Base-by-base conservation (phyloP, 1,140 invertebrate genomes). In the Drosophila grimshawi region DNA sequence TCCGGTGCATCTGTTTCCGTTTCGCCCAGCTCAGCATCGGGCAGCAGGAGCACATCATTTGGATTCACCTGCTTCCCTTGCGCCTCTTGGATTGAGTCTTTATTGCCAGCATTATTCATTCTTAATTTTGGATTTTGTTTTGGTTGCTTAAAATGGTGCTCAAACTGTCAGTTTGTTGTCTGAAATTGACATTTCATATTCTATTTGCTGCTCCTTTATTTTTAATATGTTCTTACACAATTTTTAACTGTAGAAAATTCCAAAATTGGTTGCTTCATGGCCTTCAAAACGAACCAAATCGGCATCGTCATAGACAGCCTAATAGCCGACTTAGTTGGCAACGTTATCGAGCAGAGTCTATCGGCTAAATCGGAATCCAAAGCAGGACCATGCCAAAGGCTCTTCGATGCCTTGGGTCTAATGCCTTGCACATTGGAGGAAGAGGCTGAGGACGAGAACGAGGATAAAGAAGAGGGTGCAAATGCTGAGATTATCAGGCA, bases 241-340 rank as follows among this genome's bases (percentile, higher is more conserved):
- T 41, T 35, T 56, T 49, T 41, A 37, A 46, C 66, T 64, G 6
- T 52, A 41, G 52, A 60, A 46, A 70, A 56, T 71, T 86, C 78
- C 3, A 81, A 85, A 85, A 81, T 78, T 41, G 6, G 48, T 70
- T 53, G 43, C 37, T 73, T 45, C 32, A 86, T 86, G 82, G 82
- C 80, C 64, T 48, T 74, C 76, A 88, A 62, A 32, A 76, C 76
- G 49, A 66, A 69, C 43, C 65, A 62, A 37, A 70, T 72, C 48
- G 76, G 62, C 41, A 55, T 62, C 30, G 46, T 86, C 19, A 70
- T 86, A 52, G 62, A 88, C 43, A 66, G 43, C 35, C 51, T 86
- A 30, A 88, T 86, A 63, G 51, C 76, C 51, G 82, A 86, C 51
- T 68, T 86, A 68, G 72, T 86, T 8, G 71, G 70, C 30, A 65